Evolutionary conservation across 2,113 vertebrate species (phyloP).

Genomic region (Aix galericulata): DNA sequence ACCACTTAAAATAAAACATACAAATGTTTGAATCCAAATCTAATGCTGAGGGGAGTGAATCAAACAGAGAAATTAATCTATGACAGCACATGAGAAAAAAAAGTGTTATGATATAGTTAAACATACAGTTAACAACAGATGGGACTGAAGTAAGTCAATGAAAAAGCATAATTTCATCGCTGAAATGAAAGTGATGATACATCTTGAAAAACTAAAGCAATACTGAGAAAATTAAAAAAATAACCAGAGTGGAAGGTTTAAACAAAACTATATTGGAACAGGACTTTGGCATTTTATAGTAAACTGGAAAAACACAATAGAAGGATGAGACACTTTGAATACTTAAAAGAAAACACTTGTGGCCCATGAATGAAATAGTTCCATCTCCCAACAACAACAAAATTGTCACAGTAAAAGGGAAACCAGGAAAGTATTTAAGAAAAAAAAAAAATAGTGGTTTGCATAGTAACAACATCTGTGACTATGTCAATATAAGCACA

Average conservation of each 20-base stretch:
- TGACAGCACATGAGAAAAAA: not conserved
- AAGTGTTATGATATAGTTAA: not conserved
- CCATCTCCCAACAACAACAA: not conserved
- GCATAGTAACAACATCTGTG: not conserved
- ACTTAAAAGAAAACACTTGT: conserved; percentile 32
- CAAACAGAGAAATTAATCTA: not conserved
- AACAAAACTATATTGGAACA: not conserved
- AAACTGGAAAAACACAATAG: not conserved
- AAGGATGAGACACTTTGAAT: not conserved
- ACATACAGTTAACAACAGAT: not conserved
- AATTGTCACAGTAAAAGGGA: not conserved
- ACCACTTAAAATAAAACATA: not conserved
- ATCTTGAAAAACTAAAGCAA: not conserved
- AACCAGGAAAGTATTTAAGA: not conserved
- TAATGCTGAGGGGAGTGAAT: not conserved
- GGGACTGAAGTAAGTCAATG: not conserved
- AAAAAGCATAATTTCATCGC: not conserved
- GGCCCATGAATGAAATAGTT: conserved; percentile 22
- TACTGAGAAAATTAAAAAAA: not conserved
- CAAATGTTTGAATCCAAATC: not conserved
- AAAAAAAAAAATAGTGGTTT: not conserved
- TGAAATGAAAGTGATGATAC: not conserved
- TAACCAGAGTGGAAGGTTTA: not conserved
- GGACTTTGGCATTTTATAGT: not conserved
- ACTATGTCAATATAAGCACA: not conserved